Evolutionary conservation across 2,797 vertebrate species (phyloP).

Genomic region (Microctenopoma steveboyesi): DNA sequence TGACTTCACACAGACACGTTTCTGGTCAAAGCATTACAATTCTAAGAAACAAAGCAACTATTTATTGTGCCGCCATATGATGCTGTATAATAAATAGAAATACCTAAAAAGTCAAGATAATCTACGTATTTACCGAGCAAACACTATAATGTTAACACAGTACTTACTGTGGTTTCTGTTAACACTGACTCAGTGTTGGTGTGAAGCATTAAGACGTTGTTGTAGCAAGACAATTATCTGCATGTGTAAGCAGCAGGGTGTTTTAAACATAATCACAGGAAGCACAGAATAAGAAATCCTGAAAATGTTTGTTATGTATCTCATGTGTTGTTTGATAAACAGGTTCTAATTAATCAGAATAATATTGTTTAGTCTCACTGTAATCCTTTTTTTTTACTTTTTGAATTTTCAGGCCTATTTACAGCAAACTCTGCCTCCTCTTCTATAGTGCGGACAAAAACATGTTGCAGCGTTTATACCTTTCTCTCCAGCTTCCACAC

Average conservation of each 20-base stretch:
- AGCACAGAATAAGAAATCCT: too few relatives aligned
- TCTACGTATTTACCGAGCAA: constrained; percentile 4
- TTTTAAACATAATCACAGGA: too few relatives aligned
- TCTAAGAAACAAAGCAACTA: constrained; percentile 14
- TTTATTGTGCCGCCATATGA: constrained; percentile 10
- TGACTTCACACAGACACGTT: constrained; percentile 12
- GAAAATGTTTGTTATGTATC: too few relatives aligned
- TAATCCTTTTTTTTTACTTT: background rate
- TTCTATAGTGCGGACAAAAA: background rate
- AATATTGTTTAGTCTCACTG: too few relatives aligned
- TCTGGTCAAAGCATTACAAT: constrained; percentile 4
- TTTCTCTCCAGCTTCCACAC: background rate
- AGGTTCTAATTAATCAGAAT: too few relatives aligned
- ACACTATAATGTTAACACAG: background rate
- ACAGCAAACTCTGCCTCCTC: background rate
- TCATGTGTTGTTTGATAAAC: too few relatives aligned
- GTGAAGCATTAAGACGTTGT: background rate
- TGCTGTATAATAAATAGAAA: constrained; percentile 9
- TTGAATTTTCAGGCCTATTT: constrained; percentile 9
- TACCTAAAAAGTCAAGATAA: background rate
- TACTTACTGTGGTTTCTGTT: background rate
- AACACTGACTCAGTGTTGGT: background rate
- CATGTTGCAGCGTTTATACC: background rate
- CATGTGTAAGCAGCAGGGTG: background rate
- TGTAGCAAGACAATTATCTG: background rate